Percentiles rank a stretch among this genome's conserved stretches.
phyloP scores from a whole-genome alignment of 2,888 invertebrate genomes.

The Polydrusus cervinus region DNA sequence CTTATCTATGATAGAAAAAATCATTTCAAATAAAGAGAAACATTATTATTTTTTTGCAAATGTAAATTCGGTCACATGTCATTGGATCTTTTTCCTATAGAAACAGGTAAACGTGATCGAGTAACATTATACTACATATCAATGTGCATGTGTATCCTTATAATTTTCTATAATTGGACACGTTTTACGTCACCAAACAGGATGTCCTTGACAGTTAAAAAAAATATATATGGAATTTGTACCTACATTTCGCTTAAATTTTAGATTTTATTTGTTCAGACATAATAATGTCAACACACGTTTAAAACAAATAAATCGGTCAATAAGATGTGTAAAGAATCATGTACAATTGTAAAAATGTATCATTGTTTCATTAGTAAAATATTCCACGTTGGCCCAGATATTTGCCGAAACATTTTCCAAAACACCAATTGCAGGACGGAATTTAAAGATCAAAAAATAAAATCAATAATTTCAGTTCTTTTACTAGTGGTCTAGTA shows the following conservation, averaged over 20 bases:
- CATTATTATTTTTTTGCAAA: background rate
- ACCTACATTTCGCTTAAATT: conserved; percentile 17
- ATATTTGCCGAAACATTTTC: too few relatives aligned
- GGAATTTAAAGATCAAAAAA: too few relatives aligned
- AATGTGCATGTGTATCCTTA: conserved; percentile 34
- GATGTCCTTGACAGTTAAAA: conserved; percentile 34
- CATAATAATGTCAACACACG: background rate
- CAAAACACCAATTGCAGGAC: too few relatives aligned
- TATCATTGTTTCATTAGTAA: too few relatives aligned
- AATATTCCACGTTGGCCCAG: too few relatives aligned
- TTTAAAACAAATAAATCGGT: background rate
- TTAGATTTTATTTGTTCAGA: conserved; percentile 13
- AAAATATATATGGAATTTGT: conserved; percentile 32
- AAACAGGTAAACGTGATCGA: conserved; percentile 30
- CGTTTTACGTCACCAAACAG: conserved; percentile 35
- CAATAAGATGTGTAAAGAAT: background rate
- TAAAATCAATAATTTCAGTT: too few relatives aligned
- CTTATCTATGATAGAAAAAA: too few relatives aligned
- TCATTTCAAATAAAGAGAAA: background rate
- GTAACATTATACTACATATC: conserved; percentile 1
- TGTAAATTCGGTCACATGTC: conserved; percentile 13
- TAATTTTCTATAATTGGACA: conserved; percentile 35
- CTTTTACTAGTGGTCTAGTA: too few relatives aligned
- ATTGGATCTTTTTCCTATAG: conserved; percentile 12
- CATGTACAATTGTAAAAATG: too few relatives aligned